These are phyloP conservation scores for Agapostemon virescens DNA, from an alignment of 2,888 invertebrate species.

Conservation along the genomic window DNA sequence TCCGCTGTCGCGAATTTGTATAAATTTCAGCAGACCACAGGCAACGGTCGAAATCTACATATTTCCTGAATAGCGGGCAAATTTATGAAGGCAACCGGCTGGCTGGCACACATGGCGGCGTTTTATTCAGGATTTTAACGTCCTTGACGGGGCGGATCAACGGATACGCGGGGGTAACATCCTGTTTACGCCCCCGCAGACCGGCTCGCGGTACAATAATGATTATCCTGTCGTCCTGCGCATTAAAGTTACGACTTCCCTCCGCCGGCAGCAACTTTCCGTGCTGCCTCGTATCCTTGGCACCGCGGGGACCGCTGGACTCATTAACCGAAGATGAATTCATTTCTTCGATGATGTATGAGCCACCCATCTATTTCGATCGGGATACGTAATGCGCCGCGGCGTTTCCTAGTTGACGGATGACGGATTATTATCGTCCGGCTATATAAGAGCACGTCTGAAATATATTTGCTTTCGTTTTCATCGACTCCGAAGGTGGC, in stretches of 20 bases:
- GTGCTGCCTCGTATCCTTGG: slow-evolving; percentile 18
- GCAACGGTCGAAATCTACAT: neutral
- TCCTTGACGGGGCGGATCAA: slow-evolving; percentile 48
- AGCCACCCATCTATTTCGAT: slow-evolving; percentile 42
- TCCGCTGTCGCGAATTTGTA: slow-evolving; percentile 1
- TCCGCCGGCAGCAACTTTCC: slow-evolving; percentile 35
- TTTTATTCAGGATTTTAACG: slow-evolving; percentile 39
- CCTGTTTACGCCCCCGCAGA: slow-evolving; percentile 64
- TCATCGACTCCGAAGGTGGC: slow-evolving; percentile 1
- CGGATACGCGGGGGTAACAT: slow-evolving; percentile 56
- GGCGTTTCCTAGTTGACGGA: slow-evolving; percentile 37
- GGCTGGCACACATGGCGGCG: slow-evolving; percentile 1
- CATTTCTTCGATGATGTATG: slow-evolving; percentile 51
- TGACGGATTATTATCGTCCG: slow-evolving; percentile 31
- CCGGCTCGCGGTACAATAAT: slow-evolving; percentile 54
- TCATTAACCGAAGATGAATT: slow-evolving; percentile 49
- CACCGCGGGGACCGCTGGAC: slow-evolving; percentile 38
- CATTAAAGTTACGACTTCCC: slow-evolving; percentile 63
- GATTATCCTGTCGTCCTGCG: slow-evolving; percentile 64
- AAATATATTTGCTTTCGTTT: slow-evolving; percentile 7
- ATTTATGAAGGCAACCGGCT: neutral
- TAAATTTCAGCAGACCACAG: neutral
- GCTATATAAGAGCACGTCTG: neutral
- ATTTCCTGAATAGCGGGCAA: neutral
- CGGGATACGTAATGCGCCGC: slow-evolving; percentile 29